Conservation (phyloP, 2,113 vertebrate genomes). For the Corythaeola cristata region DNA sequence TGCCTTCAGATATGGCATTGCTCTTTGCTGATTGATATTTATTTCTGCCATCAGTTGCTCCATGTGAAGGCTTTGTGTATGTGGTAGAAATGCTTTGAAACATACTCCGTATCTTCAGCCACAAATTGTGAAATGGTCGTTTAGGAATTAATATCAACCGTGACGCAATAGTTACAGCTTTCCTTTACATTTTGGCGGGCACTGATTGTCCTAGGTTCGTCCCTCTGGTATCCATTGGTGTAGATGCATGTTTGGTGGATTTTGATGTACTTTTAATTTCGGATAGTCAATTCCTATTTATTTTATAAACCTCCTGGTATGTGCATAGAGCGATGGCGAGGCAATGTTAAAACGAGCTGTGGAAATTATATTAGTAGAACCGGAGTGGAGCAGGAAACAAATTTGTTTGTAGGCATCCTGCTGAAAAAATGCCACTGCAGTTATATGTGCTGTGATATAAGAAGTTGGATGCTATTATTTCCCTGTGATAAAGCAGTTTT, state of each 20-base stretch:
- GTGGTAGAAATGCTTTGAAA: neutral
- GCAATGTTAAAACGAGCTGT: neutral
- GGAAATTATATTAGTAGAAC: neutral
- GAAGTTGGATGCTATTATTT: neutral
- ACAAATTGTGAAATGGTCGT: neutral
- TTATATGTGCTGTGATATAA: neutral
- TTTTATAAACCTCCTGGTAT: neutral
- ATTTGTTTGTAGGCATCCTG: neutral
- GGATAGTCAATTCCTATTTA: neutral
- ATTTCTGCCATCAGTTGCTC: neutral
- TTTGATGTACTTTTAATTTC: neutral
- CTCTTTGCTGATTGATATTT: neutral
- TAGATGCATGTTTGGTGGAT: neutral
- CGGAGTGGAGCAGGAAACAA: neutral
- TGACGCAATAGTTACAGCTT: neutral
- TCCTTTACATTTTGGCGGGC: neutral
- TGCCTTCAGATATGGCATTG: neutral
- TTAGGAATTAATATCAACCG: neutral
- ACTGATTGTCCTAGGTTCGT: neutral
- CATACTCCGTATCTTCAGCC: neutral
- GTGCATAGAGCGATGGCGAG: fast-evolving
- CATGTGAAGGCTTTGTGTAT: neutral
- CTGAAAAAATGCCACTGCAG: neutral
- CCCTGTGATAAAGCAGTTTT: neutral
- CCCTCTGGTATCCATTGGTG: neutral